Base-by-base conservation (phyloP, 2,888 invertebrate species). In the Orchestes rusci region DNA sequence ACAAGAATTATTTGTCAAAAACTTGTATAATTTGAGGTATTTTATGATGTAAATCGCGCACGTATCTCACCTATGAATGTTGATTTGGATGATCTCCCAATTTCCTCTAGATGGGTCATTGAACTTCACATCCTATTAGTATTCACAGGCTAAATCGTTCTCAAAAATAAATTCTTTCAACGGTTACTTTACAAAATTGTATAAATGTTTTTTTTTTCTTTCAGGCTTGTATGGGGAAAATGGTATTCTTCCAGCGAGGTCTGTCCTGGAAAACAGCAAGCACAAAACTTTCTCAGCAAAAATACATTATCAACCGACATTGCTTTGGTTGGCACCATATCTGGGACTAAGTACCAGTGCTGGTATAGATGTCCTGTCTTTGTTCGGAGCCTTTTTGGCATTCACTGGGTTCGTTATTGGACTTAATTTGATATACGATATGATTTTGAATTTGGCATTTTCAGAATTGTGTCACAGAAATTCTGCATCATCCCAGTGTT, bases 181-280 rank as follows among this genome's bases (percentile, higher is more conserved):
- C n/a, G n/a, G n/a, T n/a, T n/a, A n/a, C n/a, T n/a, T n/a, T n/a
- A n/a, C n/a, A n/a, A n/a, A n/a, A n/a, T n/a, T n/a, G n/a, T n/a
- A n/a, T n/a, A n/a, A n/a, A n/a, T n/a, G n/a, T n/a, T n/a, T n/a
- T n/a, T n/a, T n/a, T n/a, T n/a, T n/a, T n/a, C n/a, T 56, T 53
- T 4, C 59, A 84, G 85, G 85, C 47, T 66, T 86, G 16, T 85
- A 82, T 66, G 84, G 85, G 3, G 79, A 81, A 59, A 79, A 82
- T 74, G 86, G 86, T 37, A 70, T 86, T 40, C 61, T 83, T 46
- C 85, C 85, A 39, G 82, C 79, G 17, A 65, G 63, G 46, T 60
- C 68, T 2, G 58, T 68, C 8, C 55, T 71, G 52, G 69, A 70
- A 53, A 68, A 68, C 45, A 67, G 63, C 53, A 68, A 65, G 53